A percentile compares a stretch with the other conserved stretches of the same genome.
Conservation (phyloP, 1,140 invertebrate genomes). For the Macrobrachium rosenbergii region DNA sequence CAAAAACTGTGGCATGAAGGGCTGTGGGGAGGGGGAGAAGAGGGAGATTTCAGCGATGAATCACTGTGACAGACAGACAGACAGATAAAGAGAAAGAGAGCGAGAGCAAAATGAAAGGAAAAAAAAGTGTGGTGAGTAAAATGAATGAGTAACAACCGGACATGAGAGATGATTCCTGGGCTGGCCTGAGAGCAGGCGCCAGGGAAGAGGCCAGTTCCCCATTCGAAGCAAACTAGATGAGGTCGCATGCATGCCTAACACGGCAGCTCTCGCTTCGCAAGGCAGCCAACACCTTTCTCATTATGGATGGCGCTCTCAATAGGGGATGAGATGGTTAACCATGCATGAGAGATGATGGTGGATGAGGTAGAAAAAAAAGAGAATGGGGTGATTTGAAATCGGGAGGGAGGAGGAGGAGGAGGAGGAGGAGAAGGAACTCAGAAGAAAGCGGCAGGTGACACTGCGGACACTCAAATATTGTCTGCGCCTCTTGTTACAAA, state of each 20-base stretch:
- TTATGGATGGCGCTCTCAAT: constrained; percentile 15
- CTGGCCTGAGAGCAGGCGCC: too few species aligned
- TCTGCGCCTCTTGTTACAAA: too few species aligned
- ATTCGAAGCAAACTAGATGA: not conserved
- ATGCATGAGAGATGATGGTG: constrained; percentile 14
- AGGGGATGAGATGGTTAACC: constrained; percentile 5
- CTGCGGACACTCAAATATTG: too few species aligned
- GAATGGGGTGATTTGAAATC: not conserved
- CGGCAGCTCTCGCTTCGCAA: not conserved
- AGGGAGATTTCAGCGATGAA: not conserved
- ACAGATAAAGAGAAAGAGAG: constrained; percentile 34
- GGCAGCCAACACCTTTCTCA: not conserved
- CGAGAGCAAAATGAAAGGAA: not conserved
- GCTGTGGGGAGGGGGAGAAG: not conserved
- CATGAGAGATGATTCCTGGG: too few species aligned
- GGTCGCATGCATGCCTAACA: constrained; percentile 11
- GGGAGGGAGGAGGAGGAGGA: not conserved
- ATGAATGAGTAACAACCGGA: not conserved
- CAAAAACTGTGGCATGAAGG: not conserved
- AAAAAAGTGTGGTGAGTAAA: constrained; percentile 1
- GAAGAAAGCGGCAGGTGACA: not conserved
- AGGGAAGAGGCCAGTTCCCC: too few species aligned
- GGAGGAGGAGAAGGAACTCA: not conserved
- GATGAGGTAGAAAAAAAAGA: not conserved
- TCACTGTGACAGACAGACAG: not conserved